phyloP scores from a whole-genome alignment of 2,888 invertebrate genomes.

The Leptopilina myrica region DNA sequence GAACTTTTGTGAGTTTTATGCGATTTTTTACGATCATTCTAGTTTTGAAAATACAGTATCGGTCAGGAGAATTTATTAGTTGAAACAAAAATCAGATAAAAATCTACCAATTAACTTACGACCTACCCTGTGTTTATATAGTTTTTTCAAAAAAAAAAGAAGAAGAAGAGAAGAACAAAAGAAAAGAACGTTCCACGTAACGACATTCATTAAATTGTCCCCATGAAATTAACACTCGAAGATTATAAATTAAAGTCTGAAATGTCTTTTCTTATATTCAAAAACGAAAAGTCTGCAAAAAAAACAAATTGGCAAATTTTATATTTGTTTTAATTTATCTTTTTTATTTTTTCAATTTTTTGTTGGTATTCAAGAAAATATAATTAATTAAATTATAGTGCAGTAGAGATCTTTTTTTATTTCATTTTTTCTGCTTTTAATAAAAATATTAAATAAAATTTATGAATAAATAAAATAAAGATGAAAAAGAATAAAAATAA shows the following conservation, averaged over 20 bases:
- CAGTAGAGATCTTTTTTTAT: too few relatives aligned
- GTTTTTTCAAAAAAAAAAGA: constrained; percentile 4
- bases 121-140: constrained; percentile 1
- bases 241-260: too few relatives aligned
- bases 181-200: not conserved
- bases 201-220: not conserved
- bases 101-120: constrained; percentile 31
- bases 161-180: not conserved
- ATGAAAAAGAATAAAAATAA: too few relatives aligned
- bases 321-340: not conserved
- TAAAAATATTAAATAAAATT: too few relatives aligned
- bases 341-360: too few relatives aligned
- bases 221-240: constrained; percentile 5
- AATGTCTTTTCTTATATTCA: too few relatives aligned
- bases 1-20: constrained; percentile 25
- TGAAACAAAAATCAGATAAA: constrained; percentile 25
- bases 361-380: too few relatives aligned
- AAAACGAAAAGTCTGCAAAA: too few relatives aligned
- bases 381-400: too few relatives aligned
- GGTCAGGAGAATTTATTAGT: constrained; percentile 29
- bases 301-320: not conserved
- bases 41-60: constrained; percentile 4
- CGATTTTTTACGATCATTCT: constrained; percentile 30
- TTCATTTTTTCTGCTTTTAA: too few relatives aligned
- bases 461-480: too few relatives aligned